Percentiles rank a stretch among this genome's conserved stretches.
Conservation (phyloP, 2,797 vertebrate genomes). For the Phalloptychus januarius region DNA sequence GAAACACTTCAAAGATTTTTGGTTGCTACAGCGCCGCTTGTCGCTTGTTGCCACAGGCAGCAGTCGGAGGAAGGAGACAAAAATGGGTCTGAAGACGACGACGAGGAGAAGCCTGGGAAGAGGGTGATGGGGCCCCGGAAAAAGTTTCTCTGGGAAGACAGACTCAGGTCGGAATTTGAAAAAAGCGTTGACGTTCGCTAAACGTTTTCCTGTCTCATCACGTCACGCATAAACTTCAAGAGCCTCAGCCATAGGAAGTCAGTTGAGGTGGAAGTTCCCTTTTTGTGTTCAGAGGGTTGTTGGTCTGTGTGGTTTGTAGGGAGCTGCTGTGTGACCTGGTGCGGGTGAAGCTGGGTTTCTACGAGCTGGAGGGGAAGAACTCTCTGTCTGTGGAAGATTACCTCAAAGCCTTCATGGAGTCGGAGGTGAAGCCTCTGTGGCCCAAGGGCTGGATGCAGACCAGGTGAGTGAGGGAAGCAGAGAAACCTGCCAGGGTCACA, state of each 20-base stretch:
- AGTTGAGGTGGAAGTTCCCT: background rate
- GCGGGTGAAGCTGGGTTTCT: constrained; percentile 94
- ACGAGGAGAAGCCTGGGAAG: constrained; percentile 96
- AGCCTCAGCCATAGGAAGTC: background rate
- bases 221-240: background rate
- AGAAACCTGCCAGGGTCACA: background rate
- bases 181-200: background rate
- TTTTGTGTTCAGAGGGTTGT: background rate
- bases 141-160: constrained; percentile 97
- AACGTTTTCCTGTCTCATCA: background rate
- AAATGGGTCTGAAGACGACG: constrained; percentile 95
- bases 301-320: constrained; percentile 68
- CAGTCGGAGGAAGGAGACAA: constrained; percentile 93
- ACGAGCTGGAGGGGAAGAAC: constrained; percentile 93
- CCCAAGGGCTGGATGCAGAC: constrained; percentile 99
- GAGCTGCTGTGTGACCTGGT: constrained; percentile 92
- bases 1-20: no score
- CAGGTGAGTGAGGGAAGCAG: constrained; percentile 78
- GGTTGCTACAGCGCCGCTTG: background rate
- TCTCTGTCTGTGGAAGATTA: constrained; percentile 91
- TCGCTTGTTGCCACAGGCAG: constrained; percentile 74
- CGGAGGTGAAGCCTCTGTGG: constrained; percentile 95
- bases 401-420: constrained; percentile 95
- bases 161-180: constrained; percentile 87
- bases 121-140: constrained; percentile 95